Evolutionary conservation across 2,797 vertebrate species (phyloP).

Genomic region (Peromyscus attwateri): DNA sequence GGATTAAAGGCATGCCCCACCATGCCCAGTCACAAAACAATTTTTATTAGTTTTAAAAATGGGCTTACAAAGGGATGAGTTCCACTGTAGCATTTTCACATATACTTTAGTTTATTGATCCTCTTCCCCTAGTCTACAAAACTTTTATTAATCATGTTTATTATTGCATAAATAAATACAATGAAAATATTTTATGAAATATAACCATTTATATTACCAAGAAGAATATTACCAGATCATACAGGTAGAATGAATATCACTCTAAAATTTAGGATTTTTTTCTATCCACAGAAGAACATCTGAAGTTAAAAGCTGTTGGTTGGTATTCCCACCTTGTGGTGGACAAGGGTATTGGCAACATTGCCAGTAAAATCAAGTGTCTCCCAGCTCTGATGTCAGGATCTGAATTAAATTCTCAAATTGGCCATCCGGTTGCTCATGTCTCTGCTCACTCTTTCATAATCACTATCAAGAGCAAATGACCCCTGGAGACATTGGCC

Average conservation of each 20-base stretch:
- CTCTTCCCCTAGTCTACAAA: background rate
- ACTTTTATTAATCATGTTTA: constrained; percentile 18
- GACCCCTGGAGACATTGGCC: background rate
- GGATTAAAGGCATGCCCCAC: background rate
- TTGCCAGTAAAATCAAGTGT: background rate
- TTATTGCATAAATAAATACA: constrained; percentile 43
- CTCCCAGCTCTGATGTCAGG: background rate
- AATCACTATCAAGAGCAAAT: constrained; percentile 1
- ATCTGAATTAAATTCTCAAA: background rate
- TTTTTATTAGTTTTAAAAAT: background rate
- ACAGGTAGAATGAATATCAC: constrained; percentile 3
- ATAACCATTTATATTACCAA: constrained; percentile 10
- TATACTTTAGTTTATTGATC: background rate
- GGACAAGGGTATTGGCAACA: background rate
- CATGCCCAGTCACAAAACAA: background rate
- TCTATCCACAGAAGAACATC: background rate
- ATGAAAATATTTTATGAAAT: constrained; percentile 5
- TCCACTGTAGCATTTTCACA: background rate
- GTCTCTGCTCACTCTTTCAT: background rate
- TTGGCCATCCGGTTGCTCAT: background rate
- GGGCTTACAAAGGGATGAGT: background rate
- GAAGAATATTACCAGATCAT: constrained; percentile 37
- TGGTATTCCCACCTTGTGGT: constrained; percentile 51
- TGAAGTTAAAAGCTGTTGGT: background rate
- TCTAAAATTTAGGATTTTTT: constrained; percentile 47